Conservation (phyloP, 2,888 invertebrate species). For the Macrosiphum euphorbiae region DNA sequence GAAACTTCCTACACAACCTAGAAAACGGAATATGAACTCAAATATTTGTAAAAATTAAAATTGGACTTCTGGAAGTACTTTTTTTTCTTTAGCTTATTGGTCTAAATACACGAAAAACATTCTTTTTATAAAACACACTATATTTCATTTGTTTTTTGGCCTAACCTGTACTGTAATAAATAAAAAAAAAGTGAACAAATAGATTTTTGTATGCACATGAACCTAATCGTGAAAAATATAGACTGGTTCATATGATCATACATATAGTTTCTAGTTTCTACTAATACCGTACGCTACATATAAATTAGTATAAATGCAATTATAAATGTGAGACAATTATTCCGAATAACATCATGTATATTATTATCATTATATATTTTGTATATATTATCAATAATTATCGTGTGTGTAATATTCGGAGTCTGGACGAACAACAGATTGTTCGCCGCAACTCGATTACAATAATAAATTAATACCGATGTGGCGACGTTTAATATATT, state of each 20-base stretch:
- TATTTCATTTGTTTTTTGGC: background rate
- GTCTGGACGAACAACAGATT: background rate
- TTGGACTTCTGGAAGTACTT: too few relatives aligned
- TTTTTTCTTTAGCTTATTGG: too few relatives aligned
- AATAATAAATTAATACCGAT: background rate
- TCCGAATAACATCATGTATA: background rate
- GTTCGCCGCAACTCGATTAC: background rate
- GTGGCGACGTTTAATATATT: background rate
- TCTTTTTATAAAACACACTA: background rate
- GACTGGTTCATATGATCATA: background rate
- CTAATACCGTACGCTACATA: background rate
- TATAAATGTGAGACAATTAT: background rate
- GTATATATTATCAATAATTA: constrained; percentile 11
- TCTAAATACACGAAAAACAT: too few relatives aligned
- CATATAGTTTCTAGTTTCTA: background rate
- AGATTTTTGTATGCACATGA: background rate
- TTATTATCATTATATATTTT: constrained; percentile 2
- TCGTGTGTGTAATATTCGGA: background rate
- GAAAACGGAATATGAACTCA: too few relatives aligned
- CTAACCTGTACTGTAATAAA: background rate
- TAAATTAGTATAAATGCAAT: background rate
- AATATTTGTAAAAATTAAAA: too few relatives aligned
- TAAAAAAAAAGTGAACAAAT: background rate
- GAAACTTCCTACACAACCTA: too few relatives aligned
- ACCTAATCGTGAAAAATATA: background rate